Percentiles rank a stretch among this genome's conserved stretches.
Evolutionary conservation across 2,888 invertebrate species (phyloP).

Genomic region (Micoletzkya japonica): DNA sequence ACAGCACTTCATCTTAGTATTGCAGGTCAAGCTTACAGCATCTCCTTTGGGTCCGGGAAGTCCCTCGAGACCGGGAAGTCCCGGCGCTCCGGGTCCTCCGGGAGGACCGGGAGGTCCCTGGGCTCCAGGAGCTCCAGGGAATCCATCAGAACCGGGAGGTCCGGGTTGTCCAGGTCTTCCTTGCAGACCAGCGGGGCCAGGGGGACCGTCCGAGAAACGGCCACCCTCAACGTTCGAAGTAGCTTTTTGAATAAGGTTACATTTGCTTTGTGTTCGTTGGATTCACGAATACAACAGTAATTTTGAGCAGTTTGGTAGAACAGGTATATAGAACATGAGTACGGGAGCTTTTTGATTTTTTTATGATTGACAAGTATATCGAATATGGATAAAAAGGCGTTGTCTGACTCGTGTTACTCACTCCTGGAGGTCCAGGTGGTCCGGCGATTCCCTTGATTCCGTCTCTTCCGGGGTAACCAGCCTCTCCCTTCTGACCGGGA

Average conservation of each 20-base stretch:
- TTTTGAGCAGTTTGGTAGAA: too few species aligned
- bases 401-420: too few species aligned
- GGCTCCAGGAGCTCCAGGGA: conserved; percentile 65
- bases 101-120: conserved; percentile 53
- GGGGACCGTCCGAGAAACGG: conserved; percentile 59
- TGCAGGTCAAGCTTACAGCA: conserved; percentile 70
- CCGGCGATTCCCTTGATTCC: conserved; percentile 59
- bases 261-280: too few species aligned
- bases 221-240: conserved; percentile 46
- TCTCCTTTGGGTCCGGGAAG: conserved; percentile 62
- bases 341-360: conserved; percentile 26
- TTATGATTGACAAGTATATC: conserved; percentile 4
- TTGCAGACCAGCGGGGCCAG: conserved; percentile 57
- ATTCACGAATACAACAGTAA: too few species aligned
- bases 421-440: conserved; percentile 59
- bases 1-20: neutral
- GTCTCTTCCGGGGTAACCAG: conserved; percentile 58
- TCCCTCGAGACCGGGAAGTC: conserved; percentile 55
- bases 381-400: too few species aligned
- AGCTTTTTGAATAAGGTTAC: too few species aligned
- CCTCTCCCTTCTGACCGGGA: conserved; percentile 67
- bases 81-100: conserved; percentile 47
- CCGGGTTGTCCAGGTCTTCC: conserved; percentile 62
- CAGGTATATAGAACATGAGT: too few species aligned
- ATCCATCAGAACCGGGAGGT: conserved; percentile 64